phyloP scores from a whole-genome alignment of 2,888 invertebrate genomes.

The Drosophila vallismaia region DNA sequence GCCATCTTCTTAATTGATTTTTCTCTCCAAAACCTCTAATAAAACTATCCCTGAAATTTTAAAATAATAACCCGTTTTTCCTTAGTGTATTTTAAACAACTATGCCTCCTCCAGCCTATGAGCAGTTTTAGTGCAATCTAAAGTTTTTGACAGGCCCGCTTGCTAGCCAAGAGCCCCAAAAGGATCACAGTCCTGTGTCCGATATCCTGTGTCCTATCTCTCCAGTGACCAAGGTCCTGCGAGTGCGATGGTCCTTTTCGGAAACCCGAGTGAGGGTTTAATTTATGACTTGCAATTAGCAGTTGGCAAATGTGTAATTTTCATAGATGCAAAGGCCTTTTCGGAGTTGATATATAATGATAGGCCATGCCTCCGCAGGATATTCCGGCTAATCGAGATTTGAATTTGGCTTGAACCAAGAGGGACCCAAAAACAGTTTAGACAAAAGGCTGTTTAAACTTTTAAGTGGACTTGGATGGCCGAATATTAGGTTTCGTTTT shows the following conservation, averaged over 20 bases:
- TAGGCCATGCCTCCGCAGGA: slow-evolving; percentile 30
- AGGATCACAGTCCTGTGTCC: slow-evolving; percentile 23
- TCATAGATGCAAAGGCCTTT: slow-evolving; percentile 50
- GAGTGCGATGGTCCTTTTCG: slow-evolving; percentile 14
- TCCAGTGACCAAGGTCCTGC: slow-evolving; percentile 9
- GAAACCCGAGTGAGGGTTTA: slow-evolving; percentile 40
- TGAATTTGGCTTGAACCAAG: slow-evolving; percentile 2
- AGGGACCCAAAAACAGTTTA: neutral
- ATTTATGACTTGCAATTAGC: slow-evolving; percentile 74
- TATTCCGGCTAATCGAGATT: slow-evolving; percentile 29
- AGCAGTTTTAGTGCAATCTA: slow-evolving; percentile 64
- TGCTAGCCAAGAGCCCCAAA: slow-evolving; percentile 12
- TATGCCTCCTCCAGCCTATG: slow-evolving; percentile 34
- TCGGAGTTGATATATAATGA: slow-evolving; percentile 40
- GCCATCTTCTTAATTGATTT: too few species aligned
- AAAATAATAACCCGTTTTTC: neutral
- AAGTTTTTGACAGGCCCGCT: slow-evolving; percentile 64
- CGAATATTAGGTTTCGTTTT: slow-evolving; percentile 24
- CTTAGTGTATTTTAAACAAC: slow-evolving; percentile 18
- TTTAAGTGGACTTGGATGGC: slow-evolving; percentile 27
- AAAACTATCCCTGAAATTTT: neutral
- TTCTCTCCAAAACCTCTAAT: too few species aligned
- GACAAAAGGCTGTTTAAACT: slow-evolving; percentile 22
- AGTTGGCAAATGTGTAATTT: slow-evolving; percentile 71
- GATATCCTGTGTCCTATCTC: slow-evolving; percentile 8